Percentiles rank a stretch among this genome's conserved stretches.
phyloP scores from a whole-genome alignment of 2,797 vertebrate genomes.

The Percopsis omiscomaycus region DNA sequence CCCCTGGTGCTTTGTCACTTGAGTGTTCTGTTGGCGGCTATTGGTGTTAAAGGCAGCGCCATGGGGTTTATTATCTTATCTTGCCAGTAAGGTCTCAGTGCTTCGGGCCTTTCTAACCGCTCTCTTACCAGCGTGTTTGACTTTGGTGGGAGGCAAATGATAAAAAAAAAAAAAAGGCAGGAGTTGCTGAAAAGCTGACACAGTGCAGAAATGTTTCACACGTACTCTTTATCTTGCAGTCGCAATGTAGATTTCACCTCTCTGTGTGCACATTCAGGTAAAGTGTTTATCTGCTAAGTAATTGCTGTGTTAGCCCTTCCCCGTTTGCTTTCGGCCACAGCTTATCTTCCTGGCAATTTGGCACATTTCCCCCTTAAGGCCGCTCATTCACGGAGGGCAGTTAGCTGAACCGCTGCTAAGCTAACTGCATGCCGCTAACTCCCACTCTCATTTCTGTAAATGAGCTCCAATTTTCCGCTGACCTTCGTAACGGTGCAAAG shows the following conservation, averaged over 20 bases:
- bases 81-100: constrained; percentile 35
- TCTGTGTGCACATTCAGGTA: constrained; percentile 3
- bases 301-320: constrained; percentile 19
- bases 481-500: neutral
- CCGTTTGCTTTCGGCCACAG: constrained; percentile 1
- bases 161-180: constrained; percentile 16
- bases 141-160: constrained; percentile 33
- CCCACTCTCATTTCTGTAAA: constrained; percentile 9
- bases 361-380: constrained; percentile 5
- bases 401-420: constrained; percentile 1
- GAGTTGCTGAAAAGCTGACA: constrained; percentile 48
- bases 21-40: constrained; percentile 38
- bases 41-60: constrained; percentile 52
- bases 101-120: constrained; percentile 32
- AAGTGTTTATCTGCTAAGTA: constrained; percentile 6
- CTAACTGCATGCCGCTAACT: neutral
- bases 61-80: constrained; percentile 61
- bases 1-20: constrained; percentile 19
- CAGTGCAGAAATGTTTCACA: constrained; percentile 29
- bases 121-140: constrained; percentile 36
- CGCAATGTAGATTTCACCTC: constrained; percentile 29
- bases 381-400: constrained; percentile 5
- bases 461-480: constrained; percentile 15
- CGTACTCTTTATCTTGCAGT: constrained; percentile 49
- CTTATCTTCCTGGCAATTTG: constrained; percentile 41